A percentile compares a stretch with the other conserved stretches of the same genome.
Conservation (phyloP, 2,113 vertebrate species). For the Alethe diademata region DNA sequence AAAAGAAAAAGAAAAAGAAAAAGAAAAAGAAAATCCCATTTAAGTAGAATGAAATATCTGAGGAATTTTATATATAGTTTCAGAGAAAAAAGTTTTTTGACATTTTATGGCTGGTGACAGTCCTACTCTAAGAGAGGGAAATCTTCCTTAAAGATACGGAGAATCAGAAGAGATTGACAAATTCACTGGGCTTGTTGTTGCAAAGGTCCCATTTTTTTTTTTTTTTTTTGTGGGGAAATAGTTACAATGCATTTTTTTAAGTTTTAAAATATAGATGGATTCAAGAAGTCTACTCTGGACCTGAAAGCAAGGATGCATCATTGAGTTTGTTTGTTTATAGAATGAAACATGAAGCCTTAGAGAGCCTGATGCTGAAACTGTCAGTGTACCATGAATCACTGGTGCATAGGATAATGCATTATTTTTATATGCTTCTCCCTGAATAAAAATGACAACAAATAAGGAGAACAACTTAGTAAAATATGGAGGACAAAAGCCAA, state of each 20-base stretch:
- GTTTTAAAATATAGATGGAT: background rate
- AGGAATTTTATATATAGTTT: background rate
- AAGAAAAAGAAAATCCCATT: accelerated
- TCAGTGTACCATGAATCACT: background rate
- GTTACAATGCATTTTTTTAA: background rate
- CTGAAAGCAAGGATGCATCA: background rate
- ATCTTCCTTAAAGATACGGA: background rate
- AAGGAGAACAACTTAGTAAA: background rate
- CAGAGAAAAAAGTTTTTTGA: background rate
- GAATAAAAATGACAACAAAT: background rate
- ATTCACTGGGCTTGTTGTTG: background rate
- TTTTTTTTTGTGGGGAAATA: background rate
- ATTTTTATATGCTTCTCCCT: background rate
- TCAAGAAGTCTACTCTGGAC: background rate
- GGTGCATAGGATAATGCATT: background rate
- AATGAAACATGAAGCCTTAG: background rate
- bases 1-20: too few relatives aligned
- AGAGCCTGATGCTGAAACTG: background rate
- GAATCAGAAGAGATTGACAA: background rate
- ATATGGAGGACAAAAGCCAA: background rate
- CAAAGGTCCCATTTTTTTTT: background rate
- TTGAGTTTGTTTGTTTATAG: background rate
- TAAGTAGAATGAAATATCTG: background rate
- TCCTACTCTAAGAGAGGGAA: background rate
- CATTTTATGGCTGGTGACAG: background rate